A percentile compares a stretch with the other conserved stretches of the same genome.
Conservation (phyloP, 2,888 invertebrate genomes). For the Noctua pronuba region DNA sequence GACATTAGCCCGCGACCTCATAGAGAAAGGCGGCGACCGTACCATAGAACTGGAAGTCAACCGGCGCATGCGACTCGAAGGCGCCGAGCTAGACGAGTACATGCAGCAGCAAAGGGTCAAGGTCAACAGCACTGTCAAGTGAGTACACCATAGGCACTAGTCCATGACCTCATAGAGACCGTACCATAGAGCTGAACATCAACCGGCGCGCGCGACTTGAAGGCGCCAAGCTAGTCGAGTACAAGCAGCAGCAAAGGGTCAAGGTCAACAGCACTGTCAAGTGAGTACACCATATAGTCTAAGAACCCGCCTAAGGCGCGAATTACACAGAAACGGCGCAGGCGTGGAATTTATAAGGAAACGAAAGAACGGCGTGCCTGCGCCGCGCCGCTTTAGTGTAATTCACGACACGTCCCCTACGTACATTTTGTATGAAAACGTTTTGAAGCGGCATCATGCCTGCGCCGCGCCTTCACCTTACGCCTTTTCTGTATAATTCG, state of each 20-base stretch:
- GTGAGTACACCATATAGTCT: constrained; percentile 72
- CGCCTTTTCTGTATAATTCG: too few species aligned
- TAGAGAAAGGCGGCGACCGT: constrained; percentile 94
- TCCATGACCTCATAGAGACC: constrained; percentile 92
- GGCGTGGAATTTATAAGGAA: too few species aligned
- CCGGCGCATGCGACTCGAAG: constrained; percentile 93
- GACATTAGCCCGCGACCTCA: constrained; percentile 94
- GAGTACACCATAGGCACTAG: constrained; percentile 50
- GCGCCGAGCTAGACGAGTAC: constrained; percentile 94
- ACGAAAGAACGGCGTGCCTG: too few species aligned
- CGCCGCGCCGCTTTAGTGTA: too few species aligned
- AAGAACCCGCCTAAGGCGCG: too few species aligned
- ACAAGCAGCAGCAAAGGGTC: constrained; percentile 91
- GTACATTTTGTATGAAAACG: too few species aligned
- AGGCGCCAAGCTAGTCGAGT: constrained; percentile 94
- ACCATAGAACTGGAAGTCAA: constrained; percentile 93
- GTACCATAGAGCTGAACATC: constrained; percentile 93
- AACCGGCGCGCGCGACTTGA: constrained; percentile 93
- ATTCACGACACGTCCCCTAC: too few species aligned
- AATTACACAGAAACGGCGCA: too few species aligned
- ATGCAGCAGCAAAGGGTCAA: constrained; percentile 91
- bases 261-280: constrained; percentile 80
- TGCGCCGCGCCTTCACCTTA: too few species aligned
- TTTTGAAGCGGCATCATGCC: too few species aligned
- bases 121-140: constrained; percentile 80